Evolutionary conservation across 2,888 invertebrate genomes (phyloP).

Genomic region (Bombylius discolor): DNA sequence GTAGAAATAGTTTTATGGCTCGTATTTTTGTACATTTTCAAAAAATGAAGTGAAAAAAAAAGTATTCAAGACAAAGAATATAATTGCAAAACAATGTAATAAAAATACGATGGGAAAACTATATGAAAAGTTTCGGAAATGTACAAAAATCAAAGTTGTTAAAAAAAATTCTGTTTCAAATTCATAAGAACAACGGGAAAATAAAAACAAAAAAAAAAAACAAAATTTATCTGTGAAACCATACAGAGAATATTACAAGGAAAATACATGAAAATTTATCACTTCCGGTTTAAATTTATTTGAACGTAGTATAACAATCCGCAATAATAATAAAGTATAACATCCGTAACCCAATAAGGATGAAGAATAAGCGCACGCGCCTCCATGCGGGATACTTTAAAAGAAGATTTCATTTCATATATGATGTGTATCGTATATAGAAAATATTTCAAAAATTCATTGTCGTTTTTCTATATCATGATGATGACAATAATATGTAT

Average conservation of each 20-base stretch:
- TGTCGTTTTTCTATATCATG: background rate
- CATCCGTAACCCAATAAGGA: conserved; percentile 6
- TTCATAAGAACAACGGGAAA: too few species aligned
- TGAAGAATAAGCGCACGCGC: conserved; percentile 6
- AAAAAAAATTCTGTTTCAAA: too few species aligned
- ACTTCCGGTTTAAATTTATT: conserved; percentile 2
- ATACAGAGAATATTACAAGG: background rate
- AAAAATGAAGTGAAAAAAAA: too few species aligned
- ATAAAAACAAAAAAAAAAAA: too few species aligned
- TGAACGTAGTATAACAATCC: background rate
- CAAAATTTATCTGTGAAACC: too few species aligned
- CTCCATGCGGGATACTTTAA: conserved; percentile 5
- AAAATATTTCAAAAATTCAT: background rate
- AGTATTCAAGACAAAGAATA: too few species aligned
- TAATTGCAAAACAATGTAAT: too few species aligned
- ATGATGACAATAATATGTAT: background rate
- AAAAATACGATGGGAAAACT: too few species aligned
- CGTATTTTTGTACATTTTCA: too few species aligned
- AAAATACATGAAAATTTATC: conserved; percentile 5
- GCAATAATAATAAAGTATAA: background rate
- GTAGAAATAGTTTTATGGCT: too few species aligned
- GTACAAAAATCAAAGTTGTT: too few species aligned
- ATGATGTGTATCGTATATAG: background rate
- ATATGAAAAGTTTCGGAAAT: too few species aligned
- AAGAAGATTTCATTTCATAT: background rate